Base-by-base conservation (phyloP, 2,888 invertebrate species). In the Metellina segmentata region DNA sequence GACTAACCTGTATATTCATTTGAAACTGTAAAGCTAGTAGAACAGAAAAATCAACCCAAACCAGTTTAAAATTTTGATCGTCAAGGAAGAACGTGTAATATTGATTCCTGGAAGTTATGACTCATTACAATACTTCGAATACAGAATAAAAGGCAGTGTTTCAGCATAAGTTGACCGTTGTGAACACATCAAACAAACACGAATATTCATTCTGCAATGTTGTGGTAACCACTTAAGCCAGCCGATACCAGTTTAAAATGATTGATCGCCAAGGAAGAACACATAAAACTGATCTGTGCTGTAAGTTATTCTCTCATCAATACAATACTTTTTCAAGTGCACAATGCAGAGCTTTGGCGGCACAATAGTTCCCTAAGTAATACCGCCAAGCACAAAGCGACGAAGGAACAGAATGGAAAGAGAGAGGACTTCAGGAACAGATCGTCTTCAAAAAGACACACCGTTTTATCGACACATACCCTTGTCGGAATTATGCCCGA, bases 401-500 rank as follows among this genome's bases (percentile, higher is more conserved):
- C 61, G 0, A 61, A 61, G 5, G 16, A 61, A 5, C 11, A 16
- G 4, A 16, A 61, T 61, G 13, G 13, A 61, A 61, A 61, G 16
- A 61, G 16, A 61, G 16, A 61, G 61, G 61, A 61, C 16, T 61
- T 16, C 61, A 34, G 34, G 4, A 34, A 34, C 19, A 72, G 72
- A 82, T 82, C 82, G 52, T 61, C 61, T 75, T 75, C 75, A 61
- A 61, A 16, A 83, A n/a, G 75, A 75, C 85, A 75, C 85, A 71
- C 51, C 52, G 51, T 85, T 75, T 85, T 75, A 85, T 85, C 75
- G 85, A 85, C 53, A 71, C 74, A 34, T n/a, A 8, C n/a, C 34
- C 48, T 13, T 53, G 74, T 81, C 53, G 52, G 61, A 79, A 87
- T 81, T 87, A 81, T 72, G 87, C 87, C 9, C 53, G 87, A 81